Base-by-base conservation (phyloP, 2,113 vertebrate species). In the Malurus melanocephalus region DNA sequence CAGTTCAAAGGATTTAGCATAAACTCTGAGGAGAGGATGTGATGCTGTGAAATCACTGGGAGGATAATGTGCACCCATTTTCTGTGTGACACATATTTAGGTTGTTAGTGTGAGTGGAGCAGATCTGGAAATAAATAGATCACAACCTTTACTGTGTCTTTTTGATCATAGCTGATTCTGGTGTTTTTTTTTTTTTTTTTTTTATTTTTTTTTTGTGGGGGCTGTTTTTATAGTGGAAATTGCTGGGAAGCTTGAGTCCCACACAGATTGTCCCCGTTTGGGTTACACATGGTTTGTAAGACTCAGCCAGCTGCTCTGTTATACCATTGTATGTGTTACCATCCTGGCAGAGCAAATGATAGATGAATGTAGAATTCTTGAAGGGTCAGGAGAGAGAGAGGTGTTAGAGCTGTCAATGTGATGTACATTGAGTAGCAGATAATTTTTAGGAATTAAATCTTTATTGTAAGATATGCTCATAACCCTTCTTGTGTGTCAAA, bases 181-280 rank as follows among this genome's bases (percentile, higher is more conserved):
- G 5, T 8, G 19, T 5, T 9, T 51, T 79, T 66, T 65, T 43
- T n/a, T 22, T 66, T 62, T 32, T 13, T 16, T 51, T 72, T 32
- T 9, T 28, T n/a, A n/a, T 61, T 33, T 52, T 42, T 48, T 59
- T 80, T 64, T 32, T 12, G 18, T 2, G 8, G 38, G 51, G 8
- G 24, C 17, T 68, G 4, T 62, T 85, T 66, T 26, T 28, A 0
- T 24, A 48, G 35, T 1, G 1, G 68, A 79, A 88, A 48, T 28
- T 56, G 35, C 55, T 60, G 51, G 77, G 59, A 83, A 75, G 33
- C 13, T 77, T n/a, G n/a, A 67, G 56, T 51, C 22, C 23, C 1
- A 1, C 19, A 4, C 2, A 19, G 51, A 32, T 9, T 32, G 13
- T 51, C 19, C 23, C 7, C 0, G 1, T 67, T 62, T 14, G 12